Evolutionary conservation across 1,140 invertebrate species (phyloP), one percentile per base, ranked within the genome.

Genomic region (Drosophila willistoni): DNA sequence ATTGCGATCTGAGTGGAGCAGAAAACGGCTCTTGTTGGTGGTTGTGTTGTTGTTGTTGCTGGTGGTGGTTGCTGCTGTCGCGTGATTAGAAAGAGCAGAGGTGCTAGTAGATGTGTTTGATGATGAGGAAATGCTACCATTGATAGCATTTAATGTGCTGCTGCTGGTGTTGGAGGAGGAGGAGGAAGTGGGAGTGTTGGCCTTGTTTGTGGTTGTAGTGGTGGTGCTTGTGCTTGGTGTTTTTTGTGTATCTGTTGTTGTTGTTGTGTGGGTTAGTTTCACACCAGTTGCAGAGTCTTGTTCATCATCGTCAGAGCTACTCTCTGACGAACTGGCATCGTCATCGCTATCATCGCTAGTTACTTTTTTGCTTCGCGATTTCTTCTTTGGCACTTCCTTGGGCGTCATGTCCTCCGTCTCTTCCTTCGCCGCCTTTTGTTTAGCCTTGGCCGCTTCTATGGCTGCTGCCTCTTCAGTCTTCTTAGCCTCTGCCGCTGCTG

Each of bases 391-490:
- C 56, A 71, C 81, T 47, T 90, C 85, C 42, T 59, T 68, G 6
- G 71, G 44, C 7, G 41, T 3, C 33, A 51, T 65, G 17, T 17
- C 54, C 6, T 69, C 79, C n/a, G n/a, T n/a, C 12, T 39, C 12
- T 13, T 39, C 36, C 36, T 39, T 12, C 0, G 36, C 68, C 47
- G 77, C 73, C 56, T 67, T 62, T 9, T 71, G 55, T 10, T 51
- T 59, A 3, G 56, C 39, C 61, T 57, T 71, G 47, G 74, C 73
- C 25, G 72, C 75, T 90, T 89, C 81, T 66, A 82, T 79, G 75
- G 92, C 66, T 83, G 91, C 65, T 85, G 90, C 73, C 84, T 92
- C 75, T 81, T 90, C 83, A 92, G 92, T 80, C 81, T 90, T 78
- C 90, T 92, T 72, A 17, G 80, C 71, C 92, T 93, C 71, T 60